Evolutionary conservation across 2,888 invertebrate genomes (phyloP), one percentile per base, ranked within the genome.

Genomic region (Heliconius erato): DNA sequence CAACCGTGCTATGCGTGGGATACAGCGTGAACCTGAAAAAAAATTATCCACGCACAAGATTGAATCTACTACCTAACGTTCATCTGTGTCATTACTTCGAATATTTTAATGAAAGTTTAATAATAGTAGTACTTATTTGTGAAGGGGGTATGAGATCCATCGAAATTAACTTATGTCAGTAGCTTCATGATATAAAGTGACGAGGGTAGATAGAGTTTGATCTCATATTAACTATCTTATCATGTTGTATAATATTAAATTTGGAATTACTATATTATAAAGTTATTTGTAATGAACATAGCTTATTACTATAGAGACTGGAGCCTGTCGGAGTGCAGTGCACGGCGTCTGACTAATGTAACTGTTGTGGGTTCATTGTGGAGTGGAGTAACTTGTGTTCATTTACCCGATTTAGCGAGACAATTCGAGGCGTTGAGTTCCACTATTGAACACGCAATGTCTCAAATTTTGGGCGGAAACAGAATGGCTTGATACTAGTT

Each of bases 161-260:
- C 72, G 72, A 28, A 72, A 44, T 72, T 72, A 72, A 72, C 26
- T 72, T 26, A 72, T n/a, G 72, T 72, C 72, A 72, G 71, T 44
- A 71, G 44, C 72, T 49, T 44, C 49, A 72, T 49, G 72, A 44
- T 40, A 72, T 16, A 72, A 72, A 26, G 72, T 72, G 72, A 72
- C 72, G 72, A 72, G 72, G 72, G 72, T 72, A 44, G 44, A 72
- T 44, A 16, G 72, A 28, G 26, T 72, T 49, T 49, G 72, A 44
- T 44, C 49, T 72, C 49, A 72, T 26, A 72, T 49, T 1, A 49
- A 72, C 32, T 69, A 69, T 69, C 23, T 69, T 69, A 35, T 35
- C n/a, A 14, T 16, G 26, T 26, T 40, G 14, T 71, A 19, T 72
- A 28, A 67, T 32, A 32, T 7, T 28, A 67, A 67, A 67, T 28